Percentiles rank a stretch among this genome's conserved stretches.
Evolutionary conservation across 2,888 invertebrate genomes (phyloP).

Genomic region (Abrostola triplasia): DNA sequence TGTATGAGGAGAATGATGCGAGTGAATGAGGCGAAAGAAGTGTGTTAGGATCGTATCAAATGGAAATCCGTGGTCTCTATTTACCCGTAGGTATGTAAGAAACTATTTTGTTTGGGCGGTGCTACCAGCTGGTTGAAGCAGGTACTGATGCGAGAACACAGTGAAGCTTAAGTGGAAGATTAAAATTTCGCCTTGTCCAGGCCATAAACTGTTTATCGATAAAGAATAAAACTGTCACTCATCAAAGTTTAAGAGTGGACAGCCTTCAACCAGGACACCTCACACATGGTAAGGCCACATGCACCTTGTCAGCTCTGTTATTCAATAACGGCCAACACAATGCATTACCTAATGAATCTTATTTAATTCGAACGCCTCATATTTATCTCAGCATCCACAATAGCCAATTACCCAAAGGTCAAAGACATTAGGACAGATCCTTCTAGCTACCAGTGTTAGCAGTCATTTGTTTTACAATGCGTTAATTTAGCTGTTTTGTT

Average conservation of each 20-base stretch:
- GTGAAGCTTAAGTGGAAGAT: too few species aligned
- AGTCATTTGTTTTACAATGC: slow-evolving; percentile 21
- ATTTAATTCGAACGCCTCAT: slow-evolving; percentile 6
- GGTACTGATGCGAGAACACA: too few species aligned
- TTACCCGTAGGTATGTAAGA: too few species aligned
- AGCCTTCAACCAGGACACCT: neutral
- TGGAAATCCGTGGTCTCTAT: too few species aligned
- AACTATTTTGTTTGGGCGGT: too few species aligned
- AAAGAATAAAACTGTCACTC: neutral
- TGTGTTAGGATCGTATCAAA: too few species aligned
- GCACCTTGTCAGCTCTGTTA: slow-evolving; percentile 12
- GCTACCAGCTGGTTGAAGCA: too few species aligned
- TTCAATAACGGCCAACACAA: slow-evolving; percentile 27
- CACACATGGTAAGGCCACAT: neutral
- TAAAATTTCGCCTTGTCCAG: too few species aligned
- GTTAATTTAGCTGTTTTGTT: slow-evolving; percentile 15
- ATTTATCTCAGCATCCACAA: slow-evolving; percentile 20
- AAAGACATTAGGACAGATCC: slow-evolving; percentile 12
- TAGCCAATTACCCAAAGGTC: slow-evolving; percentile 44
- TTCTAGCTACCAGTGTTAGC: slow-evolving; percentile 17
- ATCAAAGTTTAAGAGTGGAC: neutral
- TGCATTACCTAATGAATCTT: slow-evolving; percentile 35
- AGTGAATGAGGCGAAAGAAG: too few species aligned
- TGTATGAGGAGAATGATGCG: too few species aligned
- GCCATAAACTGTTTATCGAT: neutral